These are phyloP conservation scores for Perca flavescens DNA, from an alignment of 2,113 vertebrate species.

Conservation along the genomic window DNA sequence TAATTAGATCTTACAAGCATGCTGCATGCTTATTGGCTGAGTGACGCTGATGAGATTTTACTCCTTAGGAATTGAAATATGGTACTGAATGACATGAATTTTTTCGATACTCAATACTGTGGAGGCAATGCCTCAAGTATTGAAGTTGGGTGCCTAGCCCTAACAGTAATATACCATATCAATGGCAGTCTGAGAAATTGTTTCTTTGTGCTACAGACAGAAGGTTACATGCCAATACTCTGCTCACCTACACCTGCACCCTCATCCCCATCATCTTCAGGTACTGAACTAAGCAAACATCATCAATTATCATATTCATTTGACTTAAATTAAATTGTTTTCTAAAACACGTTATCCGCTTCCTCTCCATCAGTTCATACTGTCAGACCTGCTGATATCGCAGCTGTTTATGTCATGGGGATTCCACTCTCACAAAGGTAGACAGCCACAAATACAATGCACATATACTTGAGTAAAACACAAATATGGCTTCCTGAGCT, in stretches of 20 bases:
- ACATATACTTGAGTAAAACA: not conserved
- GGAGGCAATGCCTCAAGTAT: too few species aligned
- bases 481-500: not conserved
- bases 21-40: too few species aligned
- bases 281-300: slow-evolving; percentile 36
- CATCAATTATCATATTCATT: not conserved
- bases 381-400: slow-evolving; percentile 71
- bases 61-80: too few species aligned
- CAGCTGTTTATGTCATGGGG: slow-evolving; percentile 67
- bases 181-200: not conserved
- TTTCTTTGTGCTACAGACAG: slow-evolving; percentile 55
- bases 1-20: too few species aligned
- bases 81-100: too few species aligned
- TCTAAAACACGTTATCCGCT: not conserved
- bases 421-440: slow-evolving; percentile 66
- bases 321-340: not conserved
- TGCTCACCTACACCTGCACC: slow-evolving; percentile 52
- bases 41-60: too few species aligned
- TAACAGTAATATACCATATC: not conserved
- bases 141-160: too few species aligned
- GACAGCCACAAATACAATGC: not conserved
- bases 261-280: slow-evolving; percentile 61
- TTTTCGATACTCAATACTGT: too few species aligned
- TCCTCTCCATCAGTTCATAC: slow-evolving; percentile 66
- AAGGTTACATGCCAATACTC: slow-evolving; percentile 51